Conservation (phyloP, 2,888 invertebrate species). For the Sturmia bella region DNA sequence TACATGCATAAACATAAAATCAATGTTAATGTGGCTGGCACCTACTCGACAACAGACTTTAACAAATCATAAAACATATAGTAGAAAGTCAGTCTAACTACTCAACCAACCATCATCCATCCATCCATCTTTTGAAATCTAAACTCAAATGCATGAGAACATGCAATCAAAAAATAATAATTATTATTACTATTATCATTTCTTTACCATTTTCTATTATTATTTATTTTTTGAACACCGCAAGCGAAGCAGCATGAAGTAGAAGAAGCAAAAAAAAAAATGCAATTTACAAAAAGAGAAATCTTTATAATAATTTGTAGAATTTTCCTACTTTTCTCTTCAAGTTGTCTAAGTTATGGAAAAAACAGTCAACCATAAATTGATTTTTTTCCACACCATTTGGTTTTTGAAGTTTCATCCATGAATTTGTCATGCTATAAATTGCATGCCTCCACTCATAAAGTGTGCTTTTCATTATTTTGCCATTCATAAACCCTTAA, state of each 20-base stretch:
- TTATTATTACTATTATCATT: constrained; percentile 39
- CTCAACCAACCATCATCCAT: constrained; percentile 14
- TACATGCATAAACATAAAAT: constrained; percentile 34
- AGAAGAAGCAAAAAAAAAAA: constrained; percentile 4
- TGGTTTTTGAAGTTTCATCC: constrained; percentile 11
- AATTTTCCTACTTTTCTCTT: constrained; percentile 11
- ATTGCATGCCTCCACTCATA: constrained; percentile 30
- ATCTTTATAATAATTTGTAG: constrained; percentile 26
- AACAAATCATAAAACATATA: background rate
- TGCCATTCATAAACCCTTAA: constrained; percentile 28
- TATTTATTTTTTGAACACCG: constrained; percentile 21
- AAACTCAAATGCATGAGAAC: constrained; percentile 53
- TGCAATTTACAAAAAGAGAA: constrained; percentile 32
- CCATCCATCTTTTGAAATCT: constrained; percentile 30
- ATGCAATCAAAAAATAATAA: constrained; percentile 62
- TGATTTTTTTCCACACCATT: constrained; percentile 48
- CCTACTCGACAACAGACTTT: constrained; percentile 15
- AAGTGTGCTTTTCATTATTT: constrained; percentile 34
- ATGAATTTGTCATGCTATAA: constrained; percentile 52
- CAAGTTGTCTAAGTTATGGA: background rate
- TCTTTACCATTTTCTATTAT: constrained; percentile 41
- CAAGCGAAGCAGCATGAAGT: constrained; percentile 1
- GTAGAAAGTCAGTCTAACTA: constrained; percentile 44
- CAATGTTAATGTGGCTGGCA: constrained; percentile 58
- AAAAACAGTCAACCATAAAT: constrained; percentile 11